phyloP scores from a whole-genome alignment of 2,113 vertebrate genomes.

The Dolichallabes microphthalmus region DNA sequence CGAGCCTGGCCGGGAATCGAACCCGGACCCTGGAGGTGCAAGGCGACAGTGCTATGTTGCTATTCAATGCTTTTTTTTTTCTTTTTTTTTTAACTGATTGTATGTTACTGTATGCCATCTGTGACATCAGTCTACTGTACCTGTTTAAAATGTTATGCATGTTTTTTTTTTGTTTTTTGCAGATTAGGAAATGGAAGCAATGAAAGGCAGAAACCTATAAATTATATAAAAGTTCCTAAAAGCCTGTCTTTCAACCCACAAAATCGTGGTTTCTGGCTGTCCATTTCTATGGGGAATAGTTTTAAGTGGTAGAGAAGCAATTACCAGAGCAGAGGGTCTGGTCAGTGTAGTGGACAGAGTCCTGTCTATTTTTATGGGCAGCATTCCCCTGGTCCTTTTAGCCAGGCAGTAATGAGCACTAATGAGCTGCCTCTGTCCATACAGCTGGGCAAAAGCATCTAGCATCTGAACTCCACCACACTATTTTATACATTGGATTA shows the following conservation, averaged over 20 bases:
- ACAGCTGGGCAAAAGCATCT: slow-evolving; percentile 63
- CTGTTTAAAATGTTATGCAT: not conserved
- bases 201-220: slow-evolving; percentile 2
- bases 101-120: not conserved
- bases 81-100: not conserved
- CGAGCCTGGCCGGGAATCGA: too few species aligned
- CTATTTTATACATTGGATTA: slow-evolving; percentile 36
- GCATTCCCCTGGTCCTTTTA: slow-evolving; percentile 66
- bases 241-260: slow-evolving; percentile 2
- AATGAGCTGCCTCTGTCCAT: slow-evolving; percentile 68
- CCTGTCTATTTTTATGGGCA: slow-evolving; percentile 71
- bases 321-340: slow-evolving; percentile 51
- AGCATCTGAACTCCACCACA: slow-evolving; percentile 46
- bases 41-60: too few species aligned
- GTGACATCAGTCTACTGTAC: not conserved
- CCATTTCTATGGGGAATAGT: slow-evolving; percentile 49
- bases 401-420: slow-evolving; percentile 70
- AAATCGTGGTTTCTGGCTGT: slow-evolving; percentile 29
- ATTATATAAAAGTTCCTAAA: slow-evolving; percentile 18
- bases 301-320: slow-evolving; percentile 55
- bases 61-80: not conserved
- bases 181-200: not conserved
- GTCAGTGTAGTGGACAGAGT: slow-evolving; percentile 60
- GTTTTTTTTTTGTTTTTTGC: not conserved
- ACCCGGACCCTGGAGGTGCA: too few species aligned